Conservation (phyloP, 2,113 vertebrate species). For the Takifugu bimaculatus region DNA sequence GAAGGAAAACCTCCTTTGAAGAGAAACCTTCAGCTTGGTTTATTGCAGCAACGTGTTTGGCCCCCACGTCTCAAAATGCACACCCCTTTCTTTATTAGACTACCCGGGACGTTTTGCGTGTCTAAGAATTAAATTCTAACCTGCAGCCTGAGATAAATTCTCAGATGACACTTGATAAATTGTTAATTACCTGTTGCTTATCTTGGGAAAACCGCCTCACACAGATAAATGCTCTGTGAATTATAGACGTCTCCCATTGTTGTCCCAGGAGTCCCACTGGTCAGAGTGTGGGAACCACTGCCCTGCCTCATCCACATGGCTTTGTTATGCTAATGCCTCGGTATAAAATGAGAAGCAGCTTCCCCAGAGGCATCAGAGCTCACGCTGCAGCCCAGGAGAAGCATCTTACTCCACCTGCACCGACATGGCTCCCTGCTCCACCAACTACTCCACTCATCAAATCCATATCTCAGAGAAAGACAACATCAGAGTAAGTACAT, state of each 20-base stretch:
- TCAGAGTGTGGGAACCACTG: constrained; percentile 80
- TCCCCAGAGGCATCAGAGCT: constrained; percentile 55
- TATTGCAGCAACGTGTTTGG: constrained; percentile 48
- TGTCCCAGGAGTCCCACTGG: constrained; percentile 67
- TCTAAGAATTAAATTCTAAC: constrained; percentile 15
- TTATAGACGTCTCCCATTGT: constrained; percentile 75
- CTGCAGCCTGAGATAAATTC: constrained; percentile 1
- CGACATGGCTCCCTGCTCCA: constrained; percentile 66
- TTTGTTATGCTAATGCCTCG: constrained; percentile 77
- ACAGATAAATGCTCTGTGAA: constrained; percentile 62
- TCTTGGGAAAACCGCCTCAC: constrained; percentile 65
- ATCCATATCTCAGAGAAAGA: constrained; percentile 56
- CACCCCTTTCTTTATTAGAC: background rate
- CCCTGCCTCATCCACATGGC: constrained; percentile 72
- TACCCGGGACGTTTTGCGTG: background rate
- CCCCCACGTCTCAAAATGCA: constrained; percentile 5
- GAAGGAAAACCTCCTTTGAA: constrained; percentile 25
- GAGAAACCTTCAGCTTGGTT: constrained; percentile 31
- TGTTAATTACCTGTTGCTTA: constrained; percentile 65
- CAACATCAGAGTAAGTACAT: constrained; percentile 60
- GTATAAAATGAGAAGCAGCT: constrained; percentile 69
- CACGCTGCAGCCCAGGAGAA: constrained; percentile 34
- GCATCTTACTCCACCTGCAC: constrained; percentile 29
- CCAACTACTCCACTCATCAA: constrained; percentile 44
- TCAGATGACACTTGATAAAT: constrained; percentile 28